Base-by-base conservation (phyloP, 2,888 invertebrate species). In the Torymus tubicola region DNA sequence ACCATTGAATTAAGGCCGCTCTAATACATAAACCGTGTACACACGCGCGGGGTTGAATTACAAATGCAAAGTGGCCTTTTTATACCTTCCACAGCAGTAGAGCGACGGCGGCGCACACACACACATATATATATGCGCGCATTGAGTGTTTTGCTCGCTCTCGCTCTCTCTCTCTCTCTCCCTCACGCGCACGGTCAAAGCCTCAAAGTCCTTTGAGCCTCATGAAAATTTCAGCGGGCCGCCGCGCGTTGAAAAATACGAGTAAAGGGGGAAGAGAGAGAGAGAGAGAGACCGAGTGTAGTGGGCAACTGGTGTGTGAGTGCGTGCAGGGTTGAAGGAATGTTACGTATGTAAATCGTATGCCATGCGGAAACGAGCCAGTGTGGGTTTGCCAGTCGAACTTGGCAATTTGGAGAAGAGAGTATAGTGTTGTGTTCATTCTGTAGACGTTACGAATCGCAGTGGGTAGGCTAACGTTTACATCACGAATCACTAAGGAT, bases 161-260 rank as follows among this genome's bases (percentile, higher is more conserved):
- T 31, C 31, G 2, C 31, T 31, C 31, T 1, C 31, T 1, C 31
- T 31, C 31, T 31, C 31, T 31, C 31, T 1, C 31, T 31, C 3
- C 8, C 42, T 42, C 42, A 8, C 8, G 5, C 42, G 21, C 8
- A 57, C 70, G 70, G 53, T 72, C 72, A 72, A 78, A 78, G 78
- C 60, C 55, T 67, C 55, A 58, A 60, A 73, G 73, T 68, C 69
- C 73, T 68, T 74, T 74, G 73, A 73, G 21, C 21, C 73, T 79
- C 73, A 79, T 79, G 68, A 79, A 79, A 79, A 21, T 79, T 79
- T 74, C 73, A 79, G 64, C 61, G 8, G 42, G 73, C 31, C 12
- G 57, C 42, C 21, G 16, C 21, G 65, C 4, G 50, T 1, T 14
- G 53, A 57, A 24, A 58, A 50, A 64, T 24, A 31, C 16, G 21